Evolutionary conservation across 2,113 vertebrate genomes (phyloP).

Genomic region (Crocuta crocuta): DNA sequence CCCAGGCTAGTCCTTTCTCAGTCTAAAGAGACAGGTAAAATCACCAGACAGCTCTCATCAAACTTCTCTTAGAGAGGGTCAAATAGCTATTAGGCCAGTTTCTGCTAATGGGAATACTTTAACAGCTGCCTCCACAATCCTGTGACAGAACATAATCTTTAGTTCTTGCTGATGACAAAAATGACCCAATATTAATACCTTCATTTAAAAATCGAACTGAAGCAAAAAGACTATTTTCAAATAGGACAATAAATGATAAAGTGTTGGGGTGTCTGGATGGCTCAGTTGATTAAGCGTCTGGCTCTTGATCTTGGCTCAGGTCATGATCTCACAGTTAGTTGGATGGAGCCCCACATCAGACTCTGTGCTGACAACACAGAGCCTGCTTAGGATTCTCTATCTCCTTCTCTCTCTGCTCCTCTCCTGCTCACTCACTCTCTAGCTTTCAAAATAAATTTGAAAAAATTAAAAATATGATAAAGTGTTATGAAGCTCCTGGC

Average conservation of each 20-base stretch:
- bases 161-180: slow-evolving; percentile 12
- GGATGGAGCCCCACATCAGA: too few species aligned
- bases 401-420: too few species aligned
- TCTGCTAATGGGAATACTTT: background rate
- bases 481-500: background rate
- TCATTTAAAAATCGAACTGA: slow-evolving; percentile 49
- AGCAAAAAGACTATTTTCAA: background rate
- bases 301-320: too few species aligned
- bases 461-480: background rate
- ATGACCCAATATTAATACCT: background rate
- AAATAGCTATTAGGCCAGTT: background rate
- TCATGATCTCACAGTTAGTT: too few species aligned
- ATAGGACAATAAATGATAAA: background rate
- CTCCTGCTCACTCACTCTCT: too few species aligned
- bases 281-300: too few species aligned
- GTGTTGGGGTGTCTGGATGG: background rate
- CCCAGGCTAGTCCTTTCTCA: background rate
- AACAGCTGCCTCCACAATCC: background rate
- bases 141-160: background rate
- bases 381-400: too few species aligned
- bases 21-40: background rate
- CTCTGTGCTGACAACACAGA: too few species aligned
- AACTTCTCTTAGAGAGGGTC: background rate
- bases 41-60: background rate
- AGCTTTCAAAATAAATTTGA: too few species aligned